Conservation (phyloP, 2,797 vertebrate species). For the Pachyuromys duprasi region DNA sequence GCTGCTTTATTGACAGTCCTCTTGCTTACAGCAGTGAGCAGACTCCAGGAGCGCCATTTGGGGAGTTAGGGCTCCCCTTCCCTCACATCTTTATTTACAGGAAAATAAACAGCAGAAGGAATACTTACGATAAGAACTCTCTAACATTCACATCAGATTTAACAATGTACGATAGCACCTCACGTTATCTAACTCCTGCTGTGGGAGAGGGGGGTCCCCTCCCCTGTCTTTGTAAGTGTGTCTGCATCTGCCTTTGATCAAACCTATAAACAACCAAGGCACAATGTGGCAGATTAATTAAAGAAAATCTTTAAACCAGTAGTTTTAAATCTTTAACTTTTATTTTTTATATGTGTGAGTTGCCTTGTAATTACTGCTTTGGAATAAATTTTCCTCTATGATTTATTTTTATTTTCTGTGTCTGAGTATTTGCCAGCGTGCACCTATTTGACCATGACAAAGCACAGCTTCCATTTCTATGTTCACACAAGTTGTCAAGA, state of each 20-base stretch:
- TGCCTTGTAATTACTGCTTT: background rate
- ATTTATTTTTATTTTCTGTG: background rate
- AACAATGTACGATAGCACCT: background rate
- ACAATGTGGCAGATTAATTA: background rate
- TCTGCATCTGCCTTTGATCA: background rate
- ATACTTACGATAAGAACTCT: background rate
- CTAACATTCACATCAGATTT: background rate
- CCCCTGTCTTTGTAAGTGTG: background rate
- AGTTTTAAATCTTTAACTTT: background rate
- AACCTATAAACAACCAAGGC: too few relatives aligned
- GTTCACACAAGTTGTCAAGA: background rate
- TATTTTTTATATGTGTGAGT: background rate
- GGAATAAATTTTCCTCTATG: background rate
- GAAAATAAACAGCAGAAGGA: background rate
- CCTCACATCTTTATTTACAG: background rate
- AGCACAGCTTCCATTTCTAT: background rate
- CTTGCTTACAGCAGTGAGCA: background rate
- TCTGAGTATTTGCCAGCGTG: background rate
- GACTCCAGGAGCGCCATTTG: background rate
- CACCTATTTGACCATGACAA: background rate
- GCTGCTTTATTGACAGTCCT: background rate
- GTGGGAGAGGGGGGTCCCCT: background rate
- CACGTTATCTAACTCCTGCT: background rate
- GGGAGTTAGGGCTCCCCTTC: background rate
- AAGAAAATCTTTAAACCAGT: background rate